A percentile compares a stretch with the other conserved stretches of the same genome.
Evolutionary conservation across 1,140 invertebrate genomes (phyloP).

Genomic region (Cryptotermes secundus): DNA sequence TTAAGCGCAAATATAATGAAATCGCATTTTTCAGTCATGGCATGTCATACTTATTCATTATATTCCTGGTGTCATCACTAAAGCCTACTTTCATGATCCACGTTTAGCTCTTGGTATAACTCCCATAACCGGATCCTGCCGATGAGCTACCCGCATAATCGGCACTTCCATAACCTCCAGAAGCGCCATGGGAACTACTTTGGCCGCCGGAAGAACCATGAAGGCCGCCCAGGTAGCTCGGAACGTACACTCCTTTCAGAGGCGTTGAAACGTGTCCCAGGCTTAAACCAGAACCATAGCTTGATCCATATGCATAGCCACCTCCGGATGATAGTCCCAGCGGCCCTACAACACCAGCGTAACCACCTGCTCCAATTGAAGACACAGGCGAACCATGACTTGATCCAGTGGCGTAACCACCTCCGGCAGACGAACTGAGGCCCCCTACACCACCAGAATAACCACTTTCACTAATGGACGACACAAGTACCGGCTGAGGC

Average conservation of each 20-base stretch:
- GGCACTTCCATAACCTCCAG: background rate
- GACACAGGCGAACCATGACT: background rate
- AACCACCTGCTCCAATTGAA: too few species aligned
- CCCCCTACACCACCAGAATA: background rate
- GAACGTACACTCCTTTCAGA: constrained; percentile 24
- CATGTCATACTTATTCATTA: too few species aligned
- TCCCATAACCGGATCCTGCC: background rate
- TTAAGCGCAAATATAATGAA: too few species aligned
- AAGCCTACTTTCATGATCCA: too few species aligned
- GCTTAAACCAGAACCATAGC: background rate
- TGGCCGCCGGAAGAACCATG: background rate
- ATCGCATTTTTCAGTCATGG: too few species aligned
- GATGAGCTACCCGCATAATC: background rate
- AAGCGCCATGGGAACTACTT: background rate
- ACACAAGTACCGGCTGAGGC: background rate
- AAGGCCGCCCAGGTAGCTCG: constrained; percentile 27
- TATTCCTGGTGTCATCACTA: too few species aligned
- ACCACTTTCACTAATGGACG: background rate
- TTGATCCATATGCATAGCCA: too few species aligned
- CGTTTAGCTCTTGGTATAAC: background rate
- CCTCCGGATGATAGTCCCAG: too few species aligned
- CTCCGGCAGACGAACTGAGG: background rate
- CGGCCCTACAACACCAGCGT: too few species aligned
- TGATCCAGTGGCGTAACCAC: background rate
- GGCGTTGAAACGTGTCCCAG: background rate